phyloP scores from a whole-genome alignment of 2,888 invertebrate species.

The Ectropis crepuscularia region DNA sequence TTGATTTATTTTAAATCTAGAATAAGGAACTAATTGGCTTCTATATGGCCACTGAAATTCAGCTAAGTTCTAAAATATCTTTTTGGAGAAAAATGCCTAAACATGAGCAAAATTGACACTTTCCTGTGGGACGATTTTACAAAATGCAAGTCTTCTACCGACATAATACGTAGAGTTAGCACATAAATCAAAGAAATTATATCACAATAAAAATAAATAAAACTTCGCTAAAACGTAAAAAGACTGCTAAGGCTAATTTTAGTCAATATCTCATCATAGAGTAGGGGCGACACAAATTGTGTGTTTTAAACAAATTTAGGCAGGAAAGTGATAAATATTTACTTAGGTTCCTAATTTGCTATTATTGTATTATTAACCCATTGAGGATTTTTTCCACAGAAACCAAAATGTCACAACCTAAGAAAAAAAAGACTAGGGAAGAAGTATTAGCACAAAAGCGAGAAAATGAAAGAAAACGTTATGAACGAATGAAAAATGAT shows the following conservation, averaged over 20 bases:
- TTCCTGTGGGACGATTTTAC: conserved; percentile 17
- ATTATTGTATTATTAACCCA: too few species aligned
- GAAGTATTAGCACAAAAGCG: conserved; percentile 22
- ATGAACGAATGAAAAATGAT: conserved; percentile 29
- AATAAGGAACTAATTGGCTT: conserved; percentile 27
- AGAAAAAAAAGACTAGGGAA: conserved; percentile 15
- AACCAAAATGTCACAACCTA: too few species aligned
- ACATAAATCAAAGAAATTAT: conserved; percentile 19
- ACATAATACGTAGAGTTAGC: conserved; percentile 25
- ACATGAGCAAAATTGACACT: conserved; percentile 25
- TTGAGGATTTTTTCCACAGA: too few species aligned
- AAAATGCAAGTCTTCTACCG: conserved; percentile 26
- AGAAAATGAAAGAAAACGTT: conserved; percentile 29
- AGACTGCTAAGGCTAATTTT: conserved; percentile 29
- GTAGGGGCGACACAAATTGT: conserved; percentile 33
- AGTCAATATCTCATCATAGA: conserved; percentile 31
- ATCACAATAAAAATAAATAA: conserved; percentile 30
- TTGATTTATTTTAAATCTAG: conserved; percentile 20
- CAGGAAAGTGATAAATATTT: too few species aligned
- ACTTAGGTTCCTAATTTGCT: too few species aligned
- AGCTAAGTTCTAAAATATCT: conserved; percentile 29
- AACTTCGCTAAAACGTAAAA: conserved; percentile 31
- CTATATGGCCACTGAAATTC: conserved; percentile 29
- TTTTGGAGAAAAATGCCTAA: conserved; percentile 14
- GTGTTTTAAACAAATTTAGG: too few species aligned